Evolutionary conservation across 2,113 vertebrate genomes (phyloP), one percentile per base, ranked within the genome.

Genomic region (Trinectes maculatus): DNA sequence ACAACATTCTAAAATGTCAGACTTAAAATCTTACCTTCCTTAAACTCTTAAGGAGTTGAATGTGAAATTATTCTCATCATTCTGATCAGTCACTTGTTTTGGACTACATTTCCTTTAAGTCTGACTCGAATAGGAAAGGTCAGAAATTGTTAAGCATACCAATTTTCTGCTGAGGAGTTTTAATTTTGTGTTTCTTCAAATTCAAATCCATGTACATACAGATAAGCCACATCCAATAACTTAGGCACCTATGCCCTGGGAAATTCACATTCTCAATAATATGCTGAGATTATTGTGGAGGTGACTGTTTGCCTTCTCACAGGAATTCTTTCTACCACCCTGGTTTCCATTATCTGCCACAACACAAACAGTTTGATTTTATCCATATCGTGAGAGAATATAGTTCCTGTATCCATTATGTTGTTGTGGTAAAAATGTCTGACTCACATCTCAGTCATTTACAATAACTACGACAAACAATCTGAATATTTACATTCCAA

Each of bases 101-200:
- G 25, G 37, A 66, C 37, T 72, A n/a, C n/a, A n/a, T n/a, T n/a
- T n/a, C n/a, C n/a, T 44, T 58, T 37, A 31, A 26, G 48, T 72
- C 48, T 36, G 5, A 55, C 57, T 69, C 47, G 53, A 57, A 39
- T 47, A 15, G 22, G 13, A 52, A 26, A 40, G 55, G 21, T 31
- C 37, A 65, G 47, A 72, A 31, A 49, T 10, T 15, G 40, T 24
- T 53, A 53, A 58, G 54, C 31, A 49, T 33, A 37, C 24, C 42
- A 39, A 29, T 59, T 22, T 37, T 37, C 34, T 49, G 26, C 43
- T 47, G n/a, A 15, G 25, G 31, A 24, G 42, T 57, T 55, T n/a
- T 36, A 25, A 56, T 39, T 65, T 47, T 37, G 15, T 33, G 44
- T 73, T 40, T 55, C 19, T 22, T 21, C 47, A 15, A 58, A 11